Evolutionary conservation across 1,140 invertebrate genomes (phyloP), one percentile per base, ranked within the genome.

Genomic region (Patella vulgata): DNA sequence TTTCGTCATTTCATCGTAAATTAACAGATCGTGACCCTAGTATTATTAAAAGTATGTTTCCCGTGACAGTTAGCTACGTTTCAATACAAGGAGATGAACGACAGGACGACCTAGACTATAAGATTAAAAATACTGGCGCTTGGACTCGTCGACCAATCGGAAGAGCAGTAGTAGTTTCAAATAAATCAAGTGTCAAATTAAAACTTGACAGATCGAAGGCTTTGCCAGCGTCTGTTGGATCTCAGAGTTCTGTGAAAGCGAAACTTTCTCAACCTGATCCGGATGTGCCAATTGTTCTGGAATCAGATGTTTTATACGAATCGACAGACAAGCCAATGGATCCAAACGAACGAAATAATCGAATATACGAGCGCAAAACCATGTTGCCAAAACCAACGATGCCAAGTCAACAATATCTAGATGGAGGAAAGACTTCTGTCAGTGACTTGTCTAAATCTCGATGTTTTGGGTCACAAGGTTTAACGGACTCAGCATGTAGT

Each of bases 351-450:
- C 5, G 5, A 14, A 5, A 5, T 8, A 36, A 36, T 14, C 5
- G 33, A 36, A n/a, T n/a, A n/a, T n/a, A n/a, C 3, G 30, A 11
- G 11, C 50, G 36, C 19, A 50, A 66, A 50, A 28, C 54, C 6
- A 12, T 23, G 12, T 57, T 75, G 31, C 71, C 73, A 0, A 75
- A 71, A 53, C 71, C 71, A 3, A 44, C 58, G 17, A 54, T 61
- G 19, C 70, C 70, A n/a, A 73, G 66, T 63, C 68, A 67, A 27
- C 60, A 68, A n/a, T 73, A 73, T 52, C 31, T 75, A 43, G 66
- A 68, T 3, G 65, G 63, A n/a, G 21, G 50, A 25, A 39, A 43
- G 39, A 52, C n/a, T 14, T 8, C 6, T 36, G 14, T 36, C 5
- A 14, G 33, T 36, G 33, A 36, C 5, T 5, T 36, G 33, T 36